phyloP scores from a whole-genome alignment of 2,888 invertebrate genomes.

The Clostera curtula region DNA sequence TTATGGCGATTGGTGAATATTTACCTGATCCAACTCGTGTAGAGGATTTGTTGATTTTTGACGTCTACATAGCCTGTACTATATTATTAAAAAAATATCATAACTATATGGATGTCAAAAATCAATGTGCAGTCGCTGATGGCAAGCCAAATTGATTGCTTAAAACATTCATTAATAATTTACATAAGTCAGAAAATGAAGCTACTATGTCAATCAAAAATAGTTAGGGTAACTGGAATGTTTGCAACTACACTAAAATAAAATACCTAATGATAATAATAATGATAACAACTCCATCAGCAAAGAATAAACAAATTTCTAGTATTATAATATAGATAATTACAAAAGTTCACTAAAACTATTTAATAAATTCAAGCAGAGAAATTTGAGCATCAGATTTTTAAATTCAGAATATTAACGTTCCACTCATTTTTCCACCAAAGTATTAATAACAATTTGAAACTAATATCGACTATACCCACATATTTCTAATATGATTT shows the following conservation, averaged over 20 bases:
- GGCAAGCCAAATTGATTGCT: constrained; percentile 35
- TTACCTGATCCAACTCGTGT: constrained; percentile 22
- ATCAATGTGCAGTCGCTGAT: constrained; percentile 40
- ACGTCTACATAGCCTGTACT: constrained; percentile 12
- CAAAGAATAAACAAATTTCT: constrained; percentile 47
- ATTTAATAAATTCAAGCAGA: constrained; percentile 51
- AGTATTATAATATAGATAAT: constrained; percentile 31
- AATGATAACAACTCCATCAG: constrained; percentile 39
- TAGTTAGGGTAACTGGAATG: constrained; percentile 26
- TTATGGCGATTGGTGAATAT: constrained; percentile 19
- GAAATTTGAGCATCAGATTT: constrained; percentile 67
- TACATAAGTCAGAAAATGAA: constrained; percentile 36
- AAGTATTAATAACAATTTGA: constrained; percentile 59
- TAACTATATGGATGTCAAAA: constrained; percentile 21
- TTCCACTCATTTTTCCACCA: constrained; percentile 56
- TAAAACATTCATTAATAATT: constrained; percentile 29
- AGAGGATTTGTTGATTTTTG: constrained; percentile 22
- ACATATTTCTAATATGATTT: too few relatives aligned
- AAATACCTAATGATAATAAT: constrained; percentile 36
- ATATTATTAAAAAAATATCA: constrained; percentile 6
- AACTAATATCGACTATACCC: constrained; percentile 24
- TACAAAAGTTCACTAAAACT: constrained; percentile 41
- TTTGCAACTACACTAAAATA: constrained; percentile 42
- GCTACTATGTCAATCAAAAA: constrained; percentile 35
- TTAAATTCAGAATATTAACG: constrained; percentile 19